A percentile compares a stretch with the other conserved stretches of the same genome.
These are phyloP conservation scores for Xyrauchen texanus DNA, from an alignment of 2,113 vertebrate species.

Conservation along the genomic window DNA sequence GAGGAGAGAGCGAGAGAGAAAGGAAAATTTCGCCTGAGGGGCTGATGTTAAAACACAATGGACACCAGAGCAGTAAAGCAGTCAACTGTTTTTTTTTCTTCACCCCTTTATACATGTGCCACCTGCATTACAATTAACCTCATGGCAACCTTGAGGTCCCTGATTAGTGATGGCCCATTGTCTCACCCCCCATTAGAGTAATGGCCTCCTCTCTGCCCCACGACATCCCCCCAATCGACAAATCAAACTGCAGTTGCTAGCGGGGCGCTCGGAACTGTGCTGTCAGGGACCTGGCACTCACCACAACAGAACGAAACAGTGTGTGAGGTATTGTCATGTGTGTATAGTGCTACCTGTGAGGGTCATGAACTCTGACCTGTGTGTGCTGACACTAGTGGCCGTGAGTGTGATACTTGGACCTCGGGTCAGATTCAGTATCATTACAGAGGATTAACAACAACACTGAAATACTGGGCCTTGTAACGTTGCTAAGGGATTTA, in stretches of 20 bases:
- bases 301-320: conserved; percentile 59
- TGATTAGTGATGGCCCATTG: conserved; percentile 94
- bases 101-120: conserved; percentile 70
- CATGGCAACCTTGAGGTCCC: conserved; percentile 89
- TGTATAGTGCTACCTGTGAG: conserved; percentile 57
- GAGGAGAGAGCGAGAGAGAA: conserved; percentile 70
- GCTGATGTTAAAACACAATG: conserved; percentile 86
- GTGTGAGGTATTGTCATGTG: conserved; percentile 59
- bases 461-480: not conserved
- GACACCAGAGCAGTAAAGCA: conserved; percentile 80
- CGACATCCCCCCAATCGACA: conserved; percentile 67
- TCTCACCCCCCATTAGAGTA: conserved; percentile 85
- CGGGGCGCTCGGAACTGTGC: not conserved
- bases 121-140: conserved; percentile 94
- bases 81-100: conserved; percentile 80
- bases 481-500: not conserved
- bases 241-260: conserved; percentile 83
- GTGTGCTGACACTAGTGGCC: not conserved
- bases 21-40: conserved; percentile 88
- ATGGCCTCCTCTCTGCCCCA: conserved; percentile 80
- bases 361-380: conserved; percentile 7
- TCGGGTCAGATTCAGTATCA: not conserved
- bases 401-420: not conserved
- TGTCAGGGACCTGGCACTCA: conserved; percentile 66
- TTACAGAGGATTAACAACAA: not conserved